Conservation (phyloP, 2,888 invertebrate genomes). For the Drosophila kokeensis region DNA sequence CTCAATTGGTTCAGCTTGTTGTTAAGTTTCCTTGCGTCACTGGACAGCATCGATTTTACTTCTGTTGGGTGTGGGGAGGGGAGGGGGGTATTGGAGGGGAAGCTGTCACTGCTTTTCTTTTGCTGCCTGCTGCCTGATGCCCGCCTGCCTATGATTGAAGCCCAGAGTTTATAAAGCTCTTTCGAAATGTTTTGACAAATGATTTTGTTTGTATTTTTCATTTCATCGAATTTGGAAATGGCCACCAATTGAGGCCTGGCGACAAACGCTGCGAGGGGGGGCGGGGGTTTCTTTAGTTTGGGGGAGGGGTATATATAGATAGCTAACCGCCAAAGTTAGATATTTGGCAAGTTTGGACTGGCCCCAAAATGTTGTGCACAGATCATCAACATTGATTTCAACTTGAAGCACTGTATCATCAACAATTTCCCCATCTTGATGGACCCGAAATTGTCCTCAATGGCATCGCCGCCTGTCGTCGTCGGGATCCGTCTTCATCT, state of each 20-base stretch:
- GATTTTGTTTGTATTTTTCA: constrained; percentile 82
- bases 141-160: constrained; percentile 26
- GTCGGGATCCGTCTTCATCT: background rate
- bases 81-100: background rate
- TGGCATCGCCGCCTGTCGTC: constrained; percentile 34
- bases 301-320: constrained; percentile 33
- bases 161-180: constrained; percentile 70
- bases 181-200: constrained; percentile 80
- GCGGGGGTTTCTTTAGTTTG: background rate
- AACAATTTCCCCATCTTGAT: constrained; percentile 57
- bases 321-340: constrained; percentile 48
- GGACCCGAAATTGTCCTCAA: constrained; percentile 31
- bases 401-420: constrained; percentile 59
- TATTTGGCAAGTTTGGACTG: constrained; percentile 63
- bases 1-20: constrained; percentile 44
- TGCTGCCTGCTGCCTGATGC: background rate
- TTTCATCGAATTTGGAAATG: constrained; percentile 72
- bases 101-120: background rate
- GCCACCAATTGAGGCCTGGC: constrained; percentile 63
- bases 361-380: constrained; percentile 47
- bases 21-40: constrained; percentile 53
- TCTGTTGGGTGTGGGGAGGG: background rate
- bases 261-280: constrained; percentile 4
- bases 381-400: constrained; percentile 79
- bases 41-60: constrained; percentile 60